Evolutionary conservation across 2,113 vertebrate genomes (phyloP).

Genomic region (Syngnathus floridae): DNA sequence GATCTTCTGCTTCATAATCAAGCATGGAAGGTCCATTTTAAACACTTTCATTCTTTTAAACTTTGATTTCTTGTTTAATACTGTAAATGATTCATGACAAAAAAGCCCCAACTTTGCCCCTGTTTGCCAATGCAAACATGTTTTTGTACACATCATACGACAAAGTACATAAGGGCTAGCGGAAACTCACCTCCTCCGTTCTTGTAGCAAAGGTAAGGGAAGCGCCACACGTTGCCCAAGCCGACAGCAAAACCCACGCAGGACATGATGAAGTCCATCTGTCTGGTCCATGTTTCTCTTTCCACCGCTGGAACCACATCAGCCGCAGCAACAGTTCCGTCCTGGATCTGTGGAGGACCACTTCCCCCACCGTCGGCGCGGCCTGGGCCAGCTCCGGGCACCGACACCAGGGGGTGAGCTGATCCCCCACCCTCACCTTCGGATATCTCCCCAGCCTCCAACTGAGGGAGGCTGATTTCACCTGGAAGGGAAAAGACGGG

Average conservation of each 20-base stretch:
- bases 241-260: slow-evolving; percentile 88
- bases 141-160: neutral
- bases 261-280: slow-evolving; percentile 96
- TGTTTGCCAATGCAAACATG: neutral
- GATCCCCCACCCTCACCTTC: slow-evolving; percentile 57
- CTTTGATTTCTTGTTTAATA: neutral
- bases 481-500: slow-evolving; percentile 39
- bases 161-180: neutral
- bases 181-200: slow-evolving; percentile 81
- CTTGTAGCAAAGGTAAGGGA: slow-evolving; percentile 89
- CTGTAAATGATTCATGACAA: neutral
- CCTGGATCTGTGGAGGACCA: slow-evolving; percentile 42
- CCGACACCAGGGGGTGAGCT: slow-evolving; percentile 70
- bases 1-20: too few species aligned
- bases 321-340: slow-evolving; percentile 27
- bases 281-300: slow-evolving; percentile 88
- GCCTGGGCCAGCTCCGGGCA: slow-evolving; percentile 50
- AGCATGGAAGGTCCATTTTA: too few species aligned
- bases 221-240: slow-evolving; percentile 85
- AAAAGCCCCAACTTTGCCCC: neutral
- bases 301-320: slow-evolving; percentile 49
- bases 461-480: slow-evolving; percentile 58
- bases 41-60: too few species aligned
- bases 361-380: slow-evolving; percentile 43
- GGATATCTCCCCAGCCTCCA: slow-evolving; percentile 52